Percentiles rank a stretch among this genome's conserved stretches.
These are phyloP conservation scores for Metaphire vulgaris DNA, from an alignment of 1,140 invertebrate genomes.

Conservation along the genomic window DNA sequence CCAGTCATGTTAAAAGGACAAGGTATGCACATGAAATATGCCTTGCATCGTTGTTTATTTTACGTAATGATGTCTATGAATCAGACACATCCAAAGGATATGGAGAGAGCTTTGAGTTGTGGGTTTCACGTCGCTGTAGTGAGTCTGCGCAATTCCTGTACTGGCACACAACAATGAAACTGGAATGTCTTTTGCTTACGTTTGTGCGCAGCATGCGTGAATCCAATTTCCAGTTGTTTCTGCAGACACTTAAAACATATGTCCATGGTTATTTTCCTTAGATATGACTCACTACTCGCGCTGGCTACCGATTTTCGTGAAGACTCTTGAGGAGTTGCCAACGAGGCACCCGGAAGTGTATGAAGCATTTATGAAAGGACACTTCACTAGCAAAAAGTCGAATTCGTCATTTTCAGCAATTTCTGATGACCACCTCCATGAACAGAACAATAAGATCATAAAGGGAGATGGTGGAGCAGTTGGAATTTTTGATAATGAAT, in stretches of 20 bases:
- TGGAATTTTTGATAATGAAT: constrained; percentile 36
- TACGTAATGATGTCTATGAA: not conserved
- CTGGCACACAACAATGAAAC: not conserved
- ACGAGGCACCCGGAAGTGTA: not conserved
- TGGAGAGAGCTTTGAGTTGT: not conserved
- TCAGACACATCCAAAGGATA: not conserved
- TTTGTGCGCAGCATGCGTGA: not conserved
- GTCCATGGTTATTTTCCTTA: constrained; percentile 30
- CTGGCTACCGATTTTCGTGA: constrained; percentile 26
- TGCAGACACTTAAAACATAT: constrained; percentile 15
- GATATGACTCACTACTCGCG: constrained; percentile 29
- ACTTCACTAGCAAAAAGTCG: constrained; percentile 30
- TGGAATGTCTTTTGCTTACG: not conserved
- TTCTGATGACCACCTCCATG: constrained; percentile 36
- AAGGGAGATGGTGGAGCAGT: constrained; percentile 37
- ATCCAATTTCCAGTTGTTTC: not conserved
- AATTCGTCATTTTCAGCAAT: constrained; percentile 32
- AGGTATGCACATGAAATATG: not conserved
- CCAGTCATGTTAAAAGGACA: not conserved
- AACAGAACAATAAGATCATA: constrained; percentile 37
- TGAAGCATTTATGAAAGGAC: constrained; percentile 23
- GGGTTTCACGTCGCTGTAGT: not conserved
- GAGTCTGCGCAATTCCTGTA: not conserved
- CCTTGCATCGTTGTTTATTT: not conserved
- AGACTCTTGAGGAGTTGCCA: constrained; percentile 12